These are phyloP conservation scores for Peucedramus taeniatus DNA, from an alignment of 2,113 vertebrate genomes.

Conservation along the genomic window DNA sequence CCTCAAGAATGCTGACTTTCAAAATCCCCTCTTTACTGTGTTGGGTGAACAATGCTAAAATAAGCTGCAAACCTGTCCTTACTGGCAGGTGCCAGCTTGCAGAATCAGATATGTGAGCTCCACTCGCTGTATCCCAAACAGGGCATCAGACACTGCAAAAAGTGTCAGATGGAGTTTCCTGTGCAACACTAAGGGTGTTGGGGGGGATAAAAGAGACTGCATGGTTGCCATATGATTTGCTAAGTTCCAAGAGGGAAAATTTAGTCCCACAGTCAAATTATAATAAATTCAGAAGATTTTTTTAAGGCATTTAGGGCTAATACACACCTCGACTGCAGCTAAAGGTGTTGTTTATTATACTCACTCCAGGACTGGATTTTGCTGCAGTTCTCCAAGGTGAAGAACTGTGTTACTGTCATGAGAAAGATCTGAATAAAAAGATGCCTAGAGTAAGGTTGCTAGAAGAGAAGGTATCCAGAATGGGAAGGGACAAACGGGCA, in stretches of 20 bases:
- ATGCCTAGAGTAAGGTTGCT: not conserved
- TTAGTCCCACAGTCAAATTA: not conserved
- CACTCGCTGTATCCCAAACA: not conserved
- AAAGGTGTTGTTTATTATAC: not conserved
- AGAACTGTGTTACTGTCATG: not conserved
- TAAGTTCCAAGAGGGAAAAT: not conserved
- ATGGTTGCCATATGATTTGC: not conserved
- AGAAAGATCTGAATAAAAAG: not conserved
- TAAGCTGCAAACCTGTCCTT: not conserved
- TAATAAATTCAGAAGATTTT: not conserved
- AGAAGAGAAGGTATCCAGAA: not conserved
- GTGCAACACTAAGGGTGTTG: not conserved
- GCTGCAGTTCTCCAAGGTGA: not conserved
- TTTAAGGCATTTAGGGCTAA: not conserved
- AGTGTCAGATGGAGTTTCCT: not conserved
- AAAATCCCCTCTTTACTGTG: not conserved
- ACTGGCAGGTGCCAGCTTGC: not conserved
- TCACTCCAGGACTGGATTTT: not conserved
- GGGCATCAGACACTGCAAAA: not conserved
- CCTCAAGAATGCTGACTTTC: conserved; percentile 25
- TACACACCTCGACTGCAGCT: not conserved
- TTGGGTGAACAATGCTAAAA: conserved; percentile 27
- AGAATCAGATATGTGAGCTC: not conserved
- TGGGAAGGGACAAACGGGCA: not conserved
- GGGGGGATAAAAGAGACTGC: not conserved